Evolutionary conservation across 2,797 vertebrate species (phyloP).

Genomic region (Ptychadena robeensis): DNA sequence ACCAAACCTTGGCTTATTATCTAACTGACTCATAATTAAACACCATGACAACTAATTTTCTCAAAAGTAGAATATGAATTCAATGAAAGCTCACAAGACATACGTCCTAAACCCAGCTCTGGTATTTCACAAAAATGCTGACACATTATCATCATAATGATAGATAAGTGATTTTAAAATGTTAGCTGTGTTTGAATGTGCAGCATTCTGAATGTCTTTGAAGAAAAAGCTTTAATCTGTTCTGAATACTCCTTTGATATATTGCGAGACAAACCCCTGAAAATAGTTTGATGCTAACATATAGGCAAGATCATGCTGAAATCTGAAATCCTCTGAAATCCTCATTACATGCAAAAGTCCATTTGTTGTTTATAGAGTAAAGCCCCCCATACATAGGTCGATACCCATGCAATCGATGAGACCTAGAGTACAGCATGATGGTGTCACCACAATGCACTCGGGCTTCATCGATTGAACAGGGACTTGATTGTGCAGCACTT

Average conservation of each 20-base stretch:
- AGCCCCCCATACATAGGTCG: no score
- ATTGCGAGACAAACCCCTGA: constrained; percentile 6
- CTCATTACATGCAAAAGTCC: background rate
- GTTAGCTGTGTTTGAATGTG: constrained; percentile 37
- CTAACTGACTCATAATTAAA: constrained; percentile 44
- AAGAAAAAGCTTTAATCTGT: constrained; percentile 41
- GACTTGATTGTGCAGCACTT: no score
- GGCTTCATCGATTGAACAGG: no score
- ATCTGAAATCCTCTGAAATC: background rate
- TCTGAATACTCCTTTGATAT: constrained; percentile 44
- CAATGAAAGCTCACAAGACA: background rate
- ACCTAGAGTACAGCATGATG: no score
- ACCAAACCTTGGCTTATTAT: constrained; percentile 22
- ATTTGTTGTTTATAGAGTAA: no score
- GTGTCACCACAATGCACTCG: no score
- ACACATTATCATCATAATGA: constrained; percentile 41
- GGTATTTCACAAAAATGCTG: constrained; percentile 13
- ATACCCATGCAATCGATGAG: no score
- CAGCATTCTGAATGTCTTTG: constrained; percentile 38
- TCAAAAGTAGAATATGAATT: constrained; percentile 12
- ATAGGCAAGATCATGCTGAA: constrained; percentile 7
- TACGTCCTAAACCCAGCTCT: constrained; percentile 3
- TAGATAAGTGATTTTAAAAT: constrained; percentile 45
- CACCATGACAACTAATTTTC: constrained; percentile 4
- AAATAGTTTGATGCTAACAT: constrained; percentile 8